Conservation (phyloP, 2,888 invertebrate genomes). For the Nymphalis c-album region DNA sequence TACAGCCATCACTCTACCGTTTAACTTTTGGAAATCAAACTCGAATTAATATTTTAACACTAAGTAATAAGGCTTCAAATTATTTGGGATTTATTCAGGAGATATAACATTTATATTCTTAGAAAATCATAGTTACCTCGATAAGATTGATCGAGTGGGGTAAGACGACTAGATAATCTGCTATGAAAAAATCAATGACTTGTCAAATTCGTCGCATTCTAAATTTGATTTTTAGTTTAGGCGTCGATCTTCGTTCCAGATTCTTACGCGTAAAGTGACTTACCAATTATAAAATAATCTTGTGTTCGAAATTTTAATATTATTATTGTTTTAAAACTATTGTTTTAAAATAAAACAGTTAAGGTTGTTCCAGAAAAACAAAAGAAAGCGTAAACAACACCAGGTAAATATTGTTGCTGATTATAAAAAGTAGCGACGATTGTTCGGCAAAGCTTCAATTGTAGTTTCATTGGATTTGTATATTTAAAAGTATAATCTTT, state of each 20-base stretch:
- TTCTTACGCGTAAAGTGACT: conserved; percentile 48
- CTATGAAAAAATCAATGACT: conserved; percentile 76
- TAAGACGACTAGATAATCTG: conserved; percentile 78
- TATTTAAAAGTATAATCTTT: conserved; percentile 8
- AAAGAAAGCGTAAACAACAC: background rate
- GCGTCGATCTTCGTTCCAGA: conserved; percentile 56
- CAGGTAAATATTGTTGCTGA: conserved; percentile 3
- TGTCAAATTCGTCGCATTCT: conserved; percentile 81
- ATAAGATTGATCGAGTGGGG: conserved; percentile 82
- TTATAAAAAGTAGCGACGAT: conserved; percentile 1
- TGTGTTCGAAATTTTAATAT: no score
- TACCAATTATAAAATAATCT: background rate
- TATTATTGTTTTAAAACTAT: background rate
- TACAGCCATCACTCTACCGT: conserved; percentile 59
- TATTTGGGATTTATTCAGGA: background rate
- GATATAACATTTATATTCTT: conserved; percentile 46
- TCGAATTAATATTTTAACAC: background rate
- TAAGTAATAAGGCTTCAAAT: conserved; percentile 41
- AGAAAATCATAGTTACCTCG: conserved; percentile 61
- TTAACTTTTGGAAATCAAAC: conserved; percentile 43
- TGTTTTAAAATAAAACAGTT: conserved; percentile 5
- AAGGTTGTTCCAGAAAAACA: background rate
- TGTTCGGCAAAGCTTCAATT: conserved; percentile 11
- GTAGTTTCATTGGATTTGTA: conserved; percentile 14
- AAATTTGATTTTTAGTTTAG: conserved; percentile 54